Evolutionary conservation across 2,797 vertebrate species (phyloP), one percentile per base, ranked within the genome.

Genomic region (Furcifer pardalis): DNA sequence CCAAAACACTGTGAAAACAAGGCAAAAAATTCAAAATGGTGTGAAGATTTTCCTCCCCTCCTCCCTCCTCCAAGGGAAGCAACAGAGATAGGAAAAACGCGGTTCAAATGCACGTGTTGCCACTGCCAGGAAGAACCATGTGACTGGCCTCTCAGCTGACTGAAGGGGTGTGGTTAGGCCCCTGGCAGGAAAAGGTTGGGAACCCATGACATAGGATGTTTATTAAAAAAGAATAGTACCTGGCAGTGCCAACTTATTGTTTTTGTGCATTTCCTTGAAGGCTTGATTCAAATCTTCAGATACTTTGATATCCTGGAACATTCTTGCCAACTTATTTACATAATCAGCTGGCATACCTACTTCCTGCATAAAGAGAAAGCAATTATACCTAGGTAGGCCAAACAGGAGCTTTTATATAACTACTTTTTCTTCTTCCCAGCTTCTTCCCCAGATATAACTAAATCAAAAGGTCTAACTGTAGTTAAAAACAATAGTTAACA

Each of bases 271-370:
- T 96, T 99, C 98, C 94, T 99, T 99, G 94, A 99, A 99, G 73
- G 97, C 97, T 86, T 99, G 98, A 93, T 99, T 99, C 93, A 99
- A 96, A 94, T 99, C 98, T 96, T 99, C 98, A 23, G 98, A 99
- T 84, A 99, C 98, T 95, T 99, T 99, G 94, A 99, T 99, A 95
- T 99, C 98, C 85, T 99, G 98, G 94, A 99, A 99, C 98, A 99
- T 99, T 92, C 98, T 96, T 81, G 98, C 98, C 89, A 99, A 96
- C 90, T 99, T 99, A 96, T 99, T 99, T 91, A 99, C 98, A 77
- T 99, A 99, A 94, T 99, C 98, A 56, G 98, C 98, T 35, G 98
- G 98, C 98, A 99, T 99, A 85, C 98, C 98, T 83, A 99, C 98
- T 97, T 99, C 98, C 98, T 99, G 96, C 81, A 91, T 71, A 94